Evolutionary conservation across 2,797 vertebrate species (phyloP).

Genomic region (Gadopsis bispinosus): DNA sequence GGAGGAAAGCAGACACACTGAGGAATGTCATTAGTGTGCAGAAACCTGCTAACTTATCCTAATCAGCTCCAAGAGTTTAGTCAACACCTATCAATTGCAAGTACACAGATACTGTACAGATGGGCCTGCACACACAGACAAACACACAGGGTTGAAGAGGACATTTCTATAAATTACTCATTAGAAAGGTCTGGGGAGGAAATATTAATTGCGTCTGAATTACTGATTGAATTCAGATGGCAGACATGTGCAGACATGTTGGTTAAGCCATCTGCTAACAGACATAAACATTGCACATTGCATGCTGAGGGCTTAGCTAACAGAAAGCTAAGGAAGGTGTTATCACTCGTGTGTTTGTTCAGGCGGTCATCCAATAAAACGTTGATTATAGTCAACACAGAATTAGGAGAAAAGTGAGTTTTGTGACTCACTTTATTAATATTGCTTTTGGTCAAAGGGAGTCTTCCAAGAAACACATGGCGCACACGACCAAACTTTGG

Average conservation of each 20-base stretch:
- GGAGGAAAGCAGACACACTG: conserved; percentile 66
- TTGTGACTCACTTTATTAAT: conserved; percentile 19
- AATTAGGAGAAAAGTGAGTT: conserved; percentile 9
- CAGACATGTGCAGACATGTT: conserved; percentile 44
- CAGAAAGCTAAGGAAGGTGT: conserved; percentile 33
- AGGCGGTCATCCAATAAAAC: conserved; percentile 6
- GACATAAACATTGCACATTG: conserved; percentile 42
- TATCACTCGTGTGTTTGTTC: not conserved
- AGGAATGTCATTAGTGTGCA: conserved; percentile 79
- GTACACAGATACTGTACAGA: conserved; percentile 56
- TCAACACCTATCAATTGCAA: conserved; percentile 53
- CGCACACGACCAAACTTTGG: conserved; percentile 17
- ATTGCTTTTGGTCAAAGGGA: conserved; percentile 1
- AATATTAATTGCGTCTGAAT: conserved; percentile 73
- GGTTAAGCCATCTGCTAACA: conserved; percentile 57
- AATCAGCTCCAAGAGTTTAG: conserved; percentile 69
- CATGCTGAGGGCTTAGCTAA: conserved; percentile 41
- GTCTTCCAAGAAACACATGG: conserved; percentile 37
- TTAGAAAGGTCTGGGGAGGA: conserved; percentile 58
- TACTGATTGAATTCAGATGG: conserved; percentile 74
- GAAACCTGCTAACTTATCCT: conserved; percentile 53
- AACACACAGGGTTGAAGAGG: conserved; percentile 56
- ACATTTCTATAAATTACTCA: conserved; percentile 70
- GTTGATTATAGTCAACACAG: conserved; percentile 17
- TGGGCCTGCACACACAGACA: conserved; percentile 39